Evolutionary conservation across 2,888 invertebrate species (phyloP).

Genomic region (Oscheius onirici): DNA sequence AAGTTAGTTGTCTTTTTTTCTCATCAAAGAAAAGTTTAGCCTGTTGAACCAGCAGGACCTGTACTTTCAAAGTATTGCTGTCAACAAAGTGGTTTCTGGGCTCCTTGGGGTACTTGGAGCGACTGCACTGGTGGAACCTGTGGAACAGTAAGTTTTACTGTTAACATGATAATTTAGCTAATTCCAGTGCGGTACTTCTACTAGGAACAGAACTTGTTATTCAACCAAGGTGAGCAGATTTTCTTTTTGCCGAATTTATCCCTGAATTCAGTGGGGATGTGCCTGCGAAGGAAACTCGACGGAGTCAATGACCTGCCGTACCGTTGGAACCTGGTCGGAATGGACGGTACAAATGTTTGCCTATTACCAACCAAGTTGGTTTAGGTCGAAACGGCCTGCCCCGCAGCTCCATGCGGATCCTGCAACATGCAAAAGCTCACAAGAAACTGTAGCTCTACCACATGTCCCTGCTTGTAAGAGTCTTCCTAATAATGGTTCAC

Average conservation of each 20-base stretch:
- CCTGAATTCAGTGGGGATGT: conserved; percentile 14
- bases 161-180: not conserved
- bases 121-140: conserved; percentile 42
- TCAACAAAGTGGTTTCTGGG: conserved; percentile 42
- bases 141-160: conserved; percentile 28
- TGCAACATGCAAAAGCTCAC: conserved; percentile 1
- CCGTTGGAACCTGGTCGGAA: conserved; percentile 11
- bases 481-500: not conserved
- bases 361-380: not conserved
- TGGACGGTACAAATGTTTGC: not conserved
- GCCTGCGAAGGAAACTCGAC: conserved; percentile 1
- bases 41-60: conserved; percentile 10
- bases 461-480: conserved; percentile 25
- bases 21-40: not conserved
- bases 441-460: conserved; percentile 6
- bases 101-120: conserved; percentile 45
- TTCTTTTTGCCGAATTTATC: too few relatives aligned
- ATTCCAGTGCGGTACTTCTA: conserved; percentile 17
- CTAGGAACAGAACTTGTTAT: conserved; percentile 17
- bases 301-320: conserved; percentile 1
- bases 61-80: conserved; percentile 28
- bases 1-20: not conserved
- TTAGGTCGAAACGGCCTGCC: conserved; percentile 2
- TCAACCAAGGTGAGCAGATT: not conserved
- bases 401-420: conserved; percentile 14